A percentile compares a stretch with the other conserved stretches of the same genome.
phyloP scores from a whole-genome alignment of 2,797 vertebrate genomes.

The Anas bernieri region DNA sequence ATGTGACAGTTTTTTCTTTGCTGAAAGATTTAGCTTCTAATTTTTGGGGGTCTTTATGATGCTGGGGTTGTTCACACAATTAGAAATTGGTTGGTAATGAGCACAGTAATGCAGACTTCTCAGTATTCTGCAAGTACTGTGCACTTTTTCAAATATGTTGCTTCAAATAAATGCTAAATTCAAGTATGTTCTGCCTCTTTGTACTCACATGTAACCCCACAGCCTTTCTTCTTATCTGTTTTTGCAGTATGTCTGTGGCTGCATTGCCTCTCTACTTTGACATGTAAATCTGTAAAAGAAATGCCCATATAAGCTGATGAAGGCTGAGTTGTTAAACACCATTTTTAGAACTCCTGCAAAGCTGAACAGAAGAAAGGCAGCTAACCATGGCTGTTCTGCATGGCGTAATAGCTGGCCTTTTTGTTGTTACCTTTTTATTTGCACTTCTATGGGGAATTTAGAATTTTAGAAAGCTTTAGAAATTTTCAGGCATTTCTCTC shows the following conservation, averaged over 20 bases:
- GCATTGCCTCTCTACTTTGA: background rate
- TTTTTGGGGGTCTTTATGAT: background rate
- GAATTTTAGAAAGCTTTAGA: background rate
- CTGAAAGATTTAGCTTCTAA: background rate
- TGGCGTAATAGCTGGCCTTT: background rate
- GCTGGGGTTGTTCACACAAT: background rate
- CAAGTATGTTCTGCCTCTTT: background rate
- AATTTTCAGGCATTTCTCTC: background rate
- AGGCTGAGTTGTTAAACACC: background rate
- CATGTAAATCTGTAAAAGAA: background rate
- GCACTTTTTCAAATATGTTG: background rate
- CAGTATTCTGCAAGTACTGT: background rate
- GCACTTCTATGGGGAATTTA: background rate
- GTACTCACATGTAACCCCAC: background rate
- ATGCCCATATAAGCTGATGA: background rate
- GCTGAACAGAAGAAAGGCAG: background rate
- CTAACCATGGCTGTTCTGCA: background rate
- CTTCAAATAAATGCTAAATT: background rate
- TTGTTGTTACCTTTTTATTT: background rate
- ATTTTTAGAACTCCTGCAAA: background rate
- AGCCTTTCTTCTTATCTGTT: background rate
- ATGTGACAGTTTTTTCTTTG: background rate
- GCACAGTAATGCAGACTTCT: background rate
- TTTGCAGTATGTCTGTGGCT: background rate
- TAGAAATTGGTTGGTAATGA: background rate